Evolutionary conservation across 2,888 invertebrate species (phyloP).

Genomic region (Caenorhabditis sp.): DNA sequence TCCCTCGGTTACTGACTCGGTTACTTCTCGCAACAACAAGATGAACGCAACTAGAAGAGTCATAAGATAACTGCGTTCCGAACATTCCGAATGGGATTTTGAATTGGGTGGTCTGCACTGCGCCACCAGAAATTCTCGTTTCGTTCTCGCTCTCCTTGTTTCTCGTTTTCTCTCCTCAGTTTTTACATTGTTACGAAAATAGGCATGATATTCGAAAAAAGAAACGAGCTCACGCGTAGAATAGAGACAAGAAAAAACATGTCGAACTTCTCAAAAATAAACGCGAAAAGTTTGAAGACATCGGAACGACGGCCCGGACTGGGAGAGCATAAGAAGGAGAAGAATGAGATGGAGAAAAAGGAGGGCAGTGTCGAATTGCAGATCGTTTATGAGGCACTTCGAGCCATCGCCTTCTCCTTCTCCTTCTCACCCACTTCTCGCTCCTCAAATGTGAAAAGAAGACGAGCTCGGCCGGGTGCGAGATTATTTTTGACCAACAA

Average conservation of each 20-base stretch:
- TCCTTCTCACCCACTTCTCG: slow-evolving; percentile 40
- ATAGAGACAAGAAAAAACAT: slow-evolving; percentile 23
- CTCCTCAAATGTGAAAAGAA: slow-evolving; percentile 28
- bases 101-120: slow-evolving; percentile 10
- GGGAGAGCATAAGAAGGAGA: slow-evolving; percentile 7
- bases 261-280: slow-evolving; percentile 49
- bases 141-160: slow-evolving; percentile 9
- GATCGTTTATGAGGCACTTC: slow-evolving; percentile 57
- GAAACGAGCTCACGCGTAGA: slow-evolving; percentile 12
- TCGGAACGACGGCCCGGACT: slow-evolving; percentile 39
- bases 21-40: slow-evolving; percentile 31
- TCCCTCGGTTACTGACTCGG: slow-evolving; percentile 18
- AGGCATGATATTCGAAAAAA: slow-evolving; percentile 18
- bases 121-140: slow-evolving; percentile 8
- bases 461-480: slow-evolving; percentile 25
- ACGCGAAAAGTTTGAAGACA: slow-evolving; percentile 44
- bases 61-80: slow-evolving; percentile 36
- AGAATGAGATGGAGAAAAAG: neutral
- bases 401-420: slow-evolving; percentile 25
- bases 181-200: slow-evolving; percentile 15
- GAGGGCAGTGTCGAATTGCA: slow-evolving; percentile 52
- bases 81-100: slow-evolving; percentile 27
- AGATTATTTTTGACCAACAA: slow-evolving; percentile 54
- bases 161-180: neutral
- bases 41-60: slow-evolving; percentile 20